Evolutionary conservation across 2,888 invertebrate genomes (phyloP), one percentile per base, ranked within the genome.

Genomic region (Drosophila neoperkinsi): DNA sequence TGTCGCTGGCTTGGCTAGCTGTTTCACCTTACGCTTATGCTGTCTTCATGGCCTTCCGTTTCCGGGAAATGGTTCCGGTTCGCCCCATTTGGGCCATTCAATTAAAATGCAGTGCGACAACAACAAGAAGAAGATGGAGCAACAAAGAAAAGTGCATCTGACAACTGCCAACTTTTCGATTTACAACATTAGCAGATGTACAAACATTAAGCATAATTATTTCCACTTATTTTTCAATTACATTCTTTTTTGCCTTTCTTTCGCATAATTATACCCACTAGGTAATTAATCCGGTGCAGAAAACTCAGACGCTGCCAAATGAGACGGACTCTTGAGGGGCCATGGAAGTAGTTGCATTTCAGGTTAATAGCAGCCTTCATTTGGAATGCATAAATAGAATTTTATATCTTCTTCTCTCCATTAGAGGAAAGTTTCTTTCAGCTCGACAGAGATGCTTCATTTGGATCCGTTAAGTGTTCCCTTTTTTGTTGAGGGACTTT

Each of bases 221-320:
- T 53, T 38, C 50, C 41, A 50, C 21, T 67, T 25, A 31, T 36
- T 34, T 33, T 59, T 46, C 25, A 52, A 30, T 50, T 30, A 34
- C 13, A 38, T 58, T 28, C 63, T 63, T 16, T 18, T 28, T n/a
- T 36, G 13, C n/a, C 13, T 13, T 1, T 13, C 6, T 36, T 18
- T 38, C 28, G 70, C 76, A 84, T 84, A 87, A 84, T 89, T 82
- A 89, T 69, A 67, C 57, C 79, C 60, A 49, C 58, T 70, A 77
- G 65, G 69, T 73, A 89, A 87, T 84, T 84, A 87, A 89, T 82
- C 82, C 67, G 52, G 36, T 62, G 31, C 56, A 30, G 30, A 2
- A 46, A 46, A 25, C 46, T 16, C 18, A 33, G 33, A 57, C 49
- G 30, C 16, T 53, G 43, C 34, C 63, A 69, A 79, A 74, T 50